phyloP scores from a whole-genome alignment of 2,113 vertebrate genomes.

The Nipponia nippon region DNA sequence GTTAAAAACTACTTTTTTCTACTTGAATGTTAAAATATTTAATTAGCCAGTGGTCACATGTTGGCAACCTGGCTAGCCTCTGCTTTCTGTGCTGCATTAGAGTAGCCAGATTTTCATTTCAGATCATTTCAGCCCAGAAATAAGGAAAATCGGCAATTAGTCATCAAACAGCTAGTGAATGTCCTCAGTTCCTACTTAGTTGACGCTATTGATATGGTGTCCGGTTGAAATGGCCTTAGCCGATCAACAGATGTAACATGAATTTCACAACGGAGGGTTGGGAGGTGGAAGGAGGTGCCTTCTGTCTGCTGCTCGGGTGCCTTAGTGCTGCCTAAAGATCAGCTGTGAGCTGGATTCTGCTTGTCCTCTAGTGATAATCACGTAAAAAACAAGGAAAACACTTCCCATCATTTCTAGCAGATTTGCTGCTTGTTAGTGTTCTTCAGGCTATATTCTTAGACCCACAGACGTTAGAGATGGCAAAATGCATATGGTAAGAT shows the following conservation, averaged over 20 bases:
- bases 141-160: not conserved
- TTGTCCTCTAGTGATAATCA: not conserved
- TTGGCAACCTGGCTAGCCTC: not conserved
- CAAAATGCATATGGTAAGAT: not conserved
- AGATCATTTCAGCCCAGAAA: not conserved
- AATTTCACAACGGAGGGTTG: not conserved
- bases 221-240: not conserved
- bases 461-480: not conserved
- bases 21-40: constrained; percentile 8
- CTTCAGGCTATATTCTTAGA: not conserved
- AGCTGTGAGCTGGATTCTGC: not conserved
- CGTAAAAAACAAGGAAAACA: not conserved
- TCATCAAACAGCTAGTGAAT: not conserved
- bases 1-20: not conserved
- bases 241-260: not conserved
- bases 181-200: not conserved
- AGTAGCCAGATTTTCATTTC: not conserved
- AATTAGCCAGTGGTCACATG: not conserved
- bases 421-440: not conserved
- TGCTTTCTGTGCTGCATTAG: not conserved
- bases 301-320: not conserved
- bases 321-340: not conserved
- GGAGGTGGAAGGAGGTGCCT: not conserved
- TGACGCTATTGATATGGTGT: not conserved
- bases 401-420: not conserved